Evolutionary conservation across 1,140 invertebrate species (phyloP), one percentile per base, ranked within the genome.

Genomic region (Heliothis virescens): DNA sequence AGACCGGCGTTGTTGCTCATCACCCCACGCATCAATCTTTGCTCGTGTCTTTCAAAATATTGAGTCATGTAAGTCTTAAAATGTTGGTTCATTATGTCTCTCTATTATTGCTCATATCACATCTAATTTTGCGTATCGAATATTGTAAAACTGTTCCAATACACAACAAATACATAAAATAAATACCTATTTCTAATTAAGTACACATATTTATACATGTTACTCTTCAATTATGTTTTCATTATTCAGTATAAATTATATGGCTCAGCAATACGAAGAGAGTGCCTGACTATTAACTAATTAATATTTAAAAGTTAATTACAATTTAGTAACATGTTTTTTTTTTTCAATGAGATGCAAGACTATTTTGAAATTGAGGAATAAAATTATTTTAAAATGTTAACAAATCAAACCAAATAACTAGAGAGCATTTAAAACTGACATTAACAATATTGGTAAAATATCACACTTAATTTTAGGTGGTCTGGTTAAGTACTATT

Each of bases 31-130:
- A 79, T 77, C 81, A 53, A 52, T 72, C 55, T 79, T 71, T 60
- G 73, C 76, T 78, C 63, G 81, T 85, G 85, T 87, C 83, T 86
- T 87, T 85, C 75, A 82, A 84, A 83, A 81, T 84, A 85, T 87
- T 84, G 89, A 87, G 86, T 86, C 83, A 82, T 67, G 79, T 71
- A 86, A 90, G 86, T 89, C 87, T 91, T 89, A 85, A 80, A 84
- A 82, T 86, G 86, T 87, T 89, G 87, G 81, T 86, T 86, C 85
- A 87, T 87, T 85, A 83, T 89, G 86, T 90, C 87, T 90, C 88
- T 90, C 87, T 92, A 91, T 91, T 94, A 92, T 93, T 94, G 93
- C 92, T 94, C 87, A 92, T 93, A 94, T 94, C 93, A 93, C 92
- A 94, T 93, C 79, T 83, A 87, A 90, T 88, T 90, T 93, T 86